Percentiles rank a stretch among this genome's conserved stretches.
These are phyloP conservation scores for Dromococcyx pavoninus DNA, from an alignment of 2,797 vertebrate species.

Conservation along the genomic window DNA sequence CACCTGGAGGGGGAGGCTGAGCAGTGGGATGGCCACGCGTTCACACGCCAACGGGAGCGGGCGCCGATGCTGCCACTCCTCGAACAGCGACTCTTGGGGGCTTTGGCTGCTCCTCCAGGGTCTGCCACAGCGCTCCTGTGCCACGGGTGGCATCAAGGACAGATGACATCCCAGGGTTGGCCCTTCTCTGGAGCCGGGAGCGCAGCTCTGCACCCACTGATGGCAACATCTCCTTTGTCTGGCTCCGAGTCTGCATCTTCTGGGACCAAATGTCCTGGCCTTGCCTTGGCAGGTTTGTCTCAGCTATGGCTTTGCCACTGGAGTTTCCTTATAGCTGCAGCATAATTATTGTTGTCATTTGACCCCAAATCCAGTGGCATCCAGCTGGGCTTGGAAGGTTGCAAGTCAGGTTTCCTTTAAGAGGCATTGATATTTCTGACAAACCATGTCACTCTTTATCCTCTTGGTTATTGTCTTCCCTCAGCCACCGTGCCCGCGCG, in stretches of 20 bases:
- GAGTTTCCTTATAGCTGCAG: not conserved
- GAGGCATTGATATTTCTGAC: not conserved
- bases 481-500: rapidly evolving
- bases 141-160: not conserved
- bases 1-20: not conserved
- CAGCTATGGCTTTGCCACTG: rapidly evolving
- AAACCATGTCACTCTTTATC: rapidly evolving
- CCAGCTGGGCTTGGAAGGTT: not conserved
- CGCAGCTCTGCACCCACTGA: not conserved
- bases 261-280: too few relatives aligned
- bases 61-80: not conserved
- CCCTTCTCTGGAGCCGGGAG: not conserved
- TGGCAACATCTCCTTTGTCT: not conserved
- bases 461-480: not conserved
- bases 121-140: not conserved
- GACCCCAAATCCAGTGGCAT: not conserved
- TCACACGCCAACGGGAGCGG: not conserved
- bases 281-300: not conserved
- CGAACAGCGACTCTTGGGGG: not conserved
- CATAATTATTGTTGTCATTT: not conserved
- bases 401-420: not conserved
- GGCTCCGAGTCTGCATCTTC: not conserved
- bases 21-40: not conserved
- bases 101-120: not conserved
- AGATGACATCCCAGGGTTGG: rapidly evolving